Evolutionary conservation across 1,140 invertebrate genomes (phyloP).

Genomic region (Reticulitermes speratus): DNA sequence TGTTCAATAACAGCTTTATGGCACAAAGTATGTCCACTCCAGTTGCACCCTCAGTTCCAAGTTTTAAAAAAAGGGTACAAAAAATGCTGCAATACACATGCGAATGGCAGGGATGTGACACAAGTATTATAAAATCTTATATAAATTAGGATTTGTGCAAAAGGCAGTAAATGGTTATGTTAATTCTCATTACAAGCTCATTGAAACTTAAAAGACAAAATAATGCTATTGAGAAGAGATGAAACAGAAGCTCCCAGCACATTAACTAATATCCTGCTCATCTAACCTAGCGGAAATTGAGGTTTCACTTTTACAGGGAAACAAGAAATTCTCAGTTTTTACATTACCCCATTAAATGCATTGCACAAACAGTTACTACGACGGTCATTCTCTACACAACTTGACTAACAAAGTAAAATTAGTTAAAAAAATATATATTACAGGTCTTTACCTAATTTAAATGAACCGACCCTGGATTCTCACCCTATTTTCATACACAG

Average conservation of each 20-base stretch:
- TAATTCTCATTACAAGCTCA: background rate
- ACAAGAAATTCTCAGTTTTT: conserved; percentile 3
- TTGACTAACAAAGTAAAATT: conserved; percentile 10
- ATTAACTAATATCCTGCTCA: background rate
- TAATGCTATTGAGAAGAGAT: background rate
- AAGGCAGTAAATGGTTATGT: background rate
- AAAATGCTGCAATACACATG: background rate
- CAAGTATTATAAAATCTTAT: background rate
- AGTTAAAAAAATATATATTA: conserved; percentile 16
- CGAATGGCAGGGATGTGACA: background rate
- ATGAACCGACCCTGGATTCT: conserved; percentile 1
- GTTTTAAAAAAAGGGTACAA: background rate
- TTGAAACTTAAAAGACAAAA: background rate
- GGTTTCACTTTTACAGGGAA: background rate
- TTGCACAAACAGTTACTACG: background rate
- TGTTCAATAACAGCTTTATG: background rate
- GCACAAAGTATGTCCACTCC: background rate
- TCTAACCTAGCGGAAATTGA: background rate
- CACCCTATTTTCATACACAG: background rate
- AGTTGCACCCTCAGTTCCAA: conserved; percentile 4
- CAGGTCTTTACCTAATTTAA: conserved; percentile 4
- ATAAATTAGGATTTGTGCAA: conserved; percentile 2
- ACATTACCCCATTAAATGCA: conserved; percentile 2
- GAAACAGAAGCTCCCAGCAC: background rate
- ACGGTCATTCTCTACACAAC: background rate